phyloP scores from a whole-genome alignment of 1,140 invertebrate genomes.

The Ceratitis capitata region DNA sequence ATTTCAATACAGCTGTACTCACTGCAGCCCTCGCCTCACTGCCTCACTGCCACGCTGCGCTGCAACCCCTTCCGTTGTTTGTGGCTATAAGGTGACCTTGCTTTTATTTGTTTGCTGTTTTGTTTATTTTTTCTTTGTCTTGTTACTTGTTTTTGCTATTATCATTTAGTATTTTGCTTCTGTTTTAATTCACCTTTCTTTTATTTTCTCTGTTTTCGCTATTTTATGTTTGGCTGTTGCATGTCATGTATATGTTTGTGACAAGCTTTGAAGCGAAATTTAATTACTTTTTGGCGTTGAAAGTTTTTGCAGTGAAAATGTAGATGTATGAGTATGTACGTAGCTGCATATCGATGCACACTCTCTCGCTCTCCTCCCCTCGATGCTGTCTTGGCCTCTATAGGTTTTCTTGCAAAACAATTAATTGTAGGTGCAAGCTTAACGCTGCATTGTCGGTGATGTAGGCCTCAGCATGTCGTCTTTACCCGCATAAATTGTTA shows the following conservation, averaged over 20 bases:
- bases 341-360: neutral
- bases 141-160: neutral
- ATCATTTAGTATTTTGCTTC: no score
- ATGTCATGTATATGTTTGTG: neutral
- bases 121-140: neutral
- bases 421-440: neutral
- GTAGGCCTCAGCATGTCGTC: neutral
- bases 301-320: neutral
- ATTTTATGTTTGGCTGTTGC: neutral
- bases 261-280: conserved; percentile 30
- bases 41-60: neutral
- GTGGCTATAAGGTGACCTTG: conserved; percentile 15
- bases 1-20: no score
- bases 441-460: neutral
- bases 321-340: neutral
- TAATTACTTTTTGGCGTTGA: conserved; percentile 34
- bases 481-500: no score
- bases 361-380: no score
- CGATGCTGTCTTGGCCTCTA: no score
- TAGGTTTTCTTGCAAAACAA: neutral
- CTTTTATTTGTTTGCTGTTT: neutral
- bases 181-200: no score
- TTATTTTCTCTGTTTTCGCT: no score
- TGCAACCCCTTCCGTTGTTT: neutral
- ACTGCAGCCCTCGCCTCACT: no score